Evolutionary conservation across 2,797 vertebrate genomes (phyloP).

Genomic region (Lemur catta): DNA sequence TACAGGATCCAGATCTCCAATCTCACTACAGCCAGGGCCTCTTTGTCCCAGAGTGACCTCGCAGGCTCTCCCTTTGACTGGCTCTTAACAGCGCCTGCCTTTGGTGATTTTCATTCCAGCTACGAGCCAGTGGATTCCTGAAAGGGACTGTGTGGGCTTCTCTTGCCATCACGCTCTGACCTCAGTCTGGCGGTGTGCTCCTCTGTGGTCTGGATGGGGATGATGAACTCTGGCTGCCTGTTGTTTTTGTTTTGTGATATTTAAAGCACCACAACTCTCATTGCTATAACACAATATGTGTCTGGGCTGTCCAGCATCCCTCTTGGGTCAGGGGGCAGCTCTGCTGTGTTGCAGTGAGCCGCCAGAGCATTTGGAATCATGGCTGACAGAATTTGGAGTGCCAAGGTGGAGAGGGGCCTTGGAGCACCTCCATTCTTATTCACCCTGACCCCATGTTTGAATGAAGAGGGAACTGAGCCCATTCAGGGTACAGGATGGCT

Average conservation of each 20-base stretch:
- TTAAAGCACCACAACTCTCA: constrained; percentile 8
- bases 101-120: constrained; percentile 9
- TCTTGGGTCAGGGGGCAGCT: not conserved
- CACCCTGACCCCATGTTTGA: not conserved
- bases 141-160: not conserved
- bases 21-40: not conserved
- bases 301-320: not conserved
- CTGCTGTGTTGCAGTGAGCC: not conserved
- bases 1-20: not conserved
- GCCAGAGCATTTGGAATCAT: not conserved
- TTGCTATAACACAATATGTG: not conserved
- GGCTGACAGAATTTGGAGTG: not conserved
- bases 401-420: not conserved
- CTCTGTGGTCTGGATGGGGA: constrained; percentile 18
- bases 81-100: not conserved
- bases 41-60: constrained; percentile 58
- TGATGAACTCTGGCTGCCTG: not conserved
- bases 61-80: not conserved
- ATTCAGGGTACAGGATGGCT: not conserved
- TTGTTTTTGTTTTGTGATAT: constrained; percentile 10
- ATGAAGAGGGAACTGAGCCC: not conserved
- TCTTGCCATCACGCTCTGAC: not conserved
- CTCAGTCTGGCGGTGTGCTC: not conserved
- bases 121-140: constrained; percentile 6
- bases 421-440: not conserved